Conservation (phyloP, 2,113 vertebrate species). For the Lontra canadensis region DNA sequence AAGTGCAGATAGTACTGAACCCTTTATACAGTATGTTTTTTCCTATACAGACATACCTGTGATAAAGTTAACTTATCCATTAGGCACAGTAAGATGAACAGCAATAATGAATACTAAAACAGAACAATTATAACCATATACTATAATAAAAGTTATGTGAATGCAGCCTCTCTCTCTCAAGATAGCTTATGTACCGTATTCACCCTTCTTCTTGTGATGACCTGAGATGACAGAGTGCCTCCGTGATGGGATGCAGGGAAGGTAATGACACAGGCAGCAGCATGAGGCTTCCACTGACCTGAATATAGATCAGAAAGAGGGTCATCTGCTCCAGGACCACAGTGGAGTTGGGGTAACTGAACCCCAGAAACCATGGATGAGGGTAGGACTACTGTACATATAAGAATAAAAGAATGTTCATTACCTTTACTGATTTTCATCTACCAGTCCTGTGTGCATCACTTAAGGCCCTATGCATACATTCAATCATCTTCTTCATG, state of each 20-base stretch:
- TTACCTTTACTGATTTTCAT: not conserved
- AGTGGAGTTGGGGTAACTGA: not conserved
- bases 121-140: not conserved
- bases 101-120: not conserved
- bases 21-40: not conserved
- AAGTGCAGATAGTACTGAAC: not conserved
- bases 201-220: not conserved
- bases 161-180: not conserved
- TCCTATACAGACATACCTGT: not conserved
- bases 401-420: not conserved
- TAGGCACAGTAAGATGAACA: not conserved
- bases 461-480: not conserved
- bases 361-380: not conserved
- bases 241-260: not conserved
- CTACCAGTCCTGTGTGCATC: not conserved
- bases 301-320: not conserved
- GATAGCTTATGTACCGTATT: not conserved
- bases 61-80: not conserved
- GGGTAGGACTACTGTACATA: not conserved
- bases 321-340: not conserved
- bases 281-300: not conserved
- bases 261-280: not conserved
- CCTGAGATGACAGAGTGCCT: not conserved
- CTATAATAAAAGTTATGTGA: not conserved
- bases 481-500: not conserved